Percentiles rank a stretch among this genome's conserved stretches.
Evolutionary conservation across 2,888 invertebrate species (phyloP).

Genomic region (Apoda limacodes): DNA sequence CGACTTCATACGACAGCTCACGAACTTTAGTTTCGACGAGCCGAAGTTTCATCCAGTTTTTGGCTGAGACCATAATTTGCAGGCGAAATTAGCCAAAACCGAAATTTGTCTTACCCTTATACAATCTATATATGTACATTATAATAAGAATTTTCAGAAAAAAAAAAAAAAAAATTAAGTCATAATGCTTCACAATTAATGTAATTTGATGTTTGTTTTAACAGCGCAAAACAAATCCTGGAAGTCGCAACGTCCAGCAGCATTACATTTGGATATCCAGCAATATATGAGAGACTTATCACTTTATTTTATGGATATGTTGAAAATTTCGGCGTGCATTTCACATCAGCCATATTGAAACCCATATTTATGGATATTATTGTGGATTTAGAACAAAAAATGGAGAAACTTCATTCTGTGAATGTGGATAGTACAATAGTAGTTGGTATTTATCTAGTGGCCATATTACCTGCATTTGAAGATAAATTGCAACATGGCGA

Average conservation of each 20-base stretch:
- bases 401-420: constrained; percentile 65
- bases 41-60: too few relatives aligned
- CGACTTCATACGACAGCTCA: too few relatives aligned
- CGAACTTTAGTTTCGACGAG: too few relatives aligned
- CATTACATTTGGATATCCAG: constrained; percentile 41
- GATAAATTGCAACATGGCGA: constrained; percentile 60
- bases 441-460: constrained; percentile 72
- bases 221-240: constrained; percentile 53
- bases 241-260: constrained; percentile 36
- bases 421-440: constrained; percentile 66
- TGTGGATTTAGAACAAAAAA: constrained; percentile 70
- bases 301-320: constrained; percentile 56
- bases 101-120: too few relatives aligned
- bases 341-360: constrained; percentile 69
- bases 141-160: too few relatives aligned
- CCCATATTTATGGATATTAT: constrained; percentile 70
- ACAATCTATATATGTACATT: too few relatives aligned
- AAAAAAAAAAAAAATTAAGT: too few relatives aligned
- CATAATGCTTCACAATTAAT: too few relatives aligned
- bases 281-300: constrained; percentile 45
- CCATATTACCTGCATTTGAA: constrained; percentile 63
- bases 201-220: constrained; percentile 30
- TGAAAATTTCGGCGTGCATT: constrained; percentile 74
- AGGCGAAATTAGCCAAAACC: too few relatives aligned
- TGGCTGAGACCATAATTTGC: too few relatives aligned